Base-by-base conservation (phyloP, 2,797 vertebrate genomes). In the Characodon lateralis region DNA sequence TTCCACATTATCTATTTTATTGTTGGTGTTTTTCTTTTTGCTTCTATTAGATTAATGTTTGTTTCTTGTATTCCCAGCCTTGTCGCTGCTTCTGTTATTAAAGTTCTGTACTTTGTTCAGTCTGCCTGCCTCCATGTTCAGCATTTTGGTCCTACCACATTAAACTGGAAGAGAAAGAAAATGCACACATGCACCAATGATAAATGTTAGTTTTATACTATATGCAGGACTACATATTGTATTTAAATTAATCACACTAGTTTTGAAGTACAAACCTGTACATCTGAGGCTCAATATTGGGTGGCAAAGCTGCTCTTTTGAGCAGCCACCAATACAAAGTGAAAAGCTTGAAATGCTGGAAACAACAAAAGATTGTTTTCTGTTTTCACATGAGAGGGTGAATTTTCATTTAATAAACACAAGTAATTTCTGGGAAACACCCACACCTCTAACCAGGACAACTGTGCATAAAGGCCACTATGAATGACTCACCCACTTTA, bases 401-500 rank as follows among this genome's bases (percentile, higher is more conserved):
- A 80, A 50, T 73, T 77, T 22, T 51, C 48, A 31, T 87, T 78
- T 65, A 69, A 73, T 43, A 65, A 76, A 50, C n/a, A 43, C 39
- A 46, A 50, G 6, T 71, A n/a, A 78, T 80, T 81, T 84, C 39
- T 55, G 65, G 85, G 59, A 77, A 70, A 87, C 84, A 68, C 89
- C 55, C 51, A 87, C 84, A 79, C 58, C 18, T 12, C 50, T 83
- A 58, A 26, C 66, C 18, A n/a, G 72, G 12, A 76, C 88, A 85
- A 51, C 18, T 56, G 75, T 69, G 71, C 74, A 79, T 73, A 84
- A 82, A 86, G 76, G 71, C 72, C 74, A 78, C 77, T 71, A 75
- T 55, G 76, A 77, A 85, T 88, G 85, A 88, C 65, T 91, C 86
- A 86, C 76, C 58, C 26, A 56, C 43, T 61, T 85, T 71, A 78